A percentile compares a stretch with the other conserved stretches of the same genome.
These are phyloP conservation scores for Nomada ferruginata DNA, from an alignment of 2,888 invertebrate genomes.

Conservation along the genomic window DNA sequence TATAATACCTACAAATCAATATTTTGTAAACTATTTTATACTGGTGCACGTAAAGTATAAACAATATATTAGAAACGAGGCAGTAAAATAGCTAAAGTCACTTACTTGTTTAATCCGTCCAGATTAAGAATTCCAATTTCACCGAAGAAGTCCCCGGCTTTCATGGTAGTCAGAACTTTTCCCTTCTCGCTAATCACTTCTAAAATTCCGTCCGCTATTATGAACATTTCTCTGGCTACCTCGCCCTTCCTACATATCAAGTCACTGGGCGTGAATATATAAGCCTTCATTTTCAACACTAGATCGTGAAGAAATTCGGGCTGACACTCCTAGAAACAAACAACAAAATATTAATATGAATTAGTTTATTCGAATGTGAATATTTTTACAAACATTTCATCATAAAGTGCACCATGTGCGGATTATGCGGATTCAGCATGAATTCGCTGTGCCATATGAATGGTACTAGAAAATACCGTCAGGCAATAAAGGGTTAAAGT, in stretches of 20 bases:
- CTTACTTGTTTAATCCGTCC: conserved; percentile 97
- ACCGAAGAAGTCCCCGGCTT: conserved; percentile 98
- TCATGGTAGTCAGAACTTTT: conserved; percentile 97
- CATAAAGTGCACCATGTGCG: too few species aligned
- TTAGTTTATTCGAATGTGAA: not conserved
- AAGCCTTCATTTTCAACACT: conserved; percentile 98
- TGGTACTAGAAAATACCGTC: too few species aligned
- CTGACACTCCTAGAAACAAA: conserved; percentile 93
- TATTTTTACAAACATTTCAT: too few species aligned
- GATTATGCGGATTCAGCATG: too few species aligned
- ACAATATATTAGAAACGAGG: not conserved
- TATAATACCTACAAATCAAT: not conserved
- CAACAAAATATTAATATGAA: not conserved
- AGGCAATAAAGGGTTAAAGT: too few species aligned
- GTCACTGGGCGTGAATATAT: conserved; percentile 98
- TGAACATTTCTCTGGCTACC: conserved; percentile 98
- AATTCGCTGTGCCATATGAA: too few species aligned
- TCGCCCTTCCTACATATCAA: conserved; percentile 98
- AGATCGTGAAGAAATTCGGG: conserved; percentile 98
- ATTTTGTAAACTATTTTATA: not conserved
- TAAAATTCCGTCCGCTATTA: conserved; percentile 98
- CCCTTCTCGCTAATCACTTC: conserved; percentile 98
- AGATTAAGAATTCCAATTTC: conserved; percentile 98
- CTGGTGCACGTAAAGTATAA: not conserved
- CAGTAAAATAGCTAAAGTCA: conserved; percentile 35